phyloP scores from a whole-genome alignment of 2,888 invertebrate species.

The Scaptodrosophila latifasciaeformis region DNA sequence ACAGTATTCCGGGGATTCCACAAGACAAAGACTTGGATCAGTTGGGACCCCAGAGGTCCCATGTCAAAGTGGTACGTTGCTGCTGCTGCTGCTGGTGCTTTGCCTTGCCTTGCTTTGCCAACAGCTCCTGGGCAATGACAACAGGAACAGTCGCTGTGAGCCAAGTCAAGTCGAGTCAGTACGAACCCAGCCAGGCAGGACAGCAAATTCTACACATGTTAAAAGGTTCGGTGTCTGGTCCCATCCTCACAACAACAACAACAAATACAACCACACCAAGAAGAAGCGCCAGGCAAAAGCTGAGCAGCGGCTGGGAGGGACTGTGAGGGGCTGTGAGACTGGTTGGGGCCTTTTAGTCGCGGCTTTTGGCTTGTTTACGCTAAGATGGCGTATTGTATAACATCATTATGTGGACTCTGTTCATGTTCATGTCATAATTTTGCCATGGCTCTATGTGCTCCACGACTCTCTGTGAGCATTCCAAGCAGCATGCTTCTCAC shows the following conservation, averaged over 20 bases:
- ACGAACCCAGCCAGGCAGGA: constrained; percentile 12
- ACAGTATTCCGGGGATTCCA: constrained; percentile 35
- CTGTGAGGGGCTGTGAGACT: too few species aligned
- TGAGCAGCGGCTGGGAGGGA: constrained; percentile 11
- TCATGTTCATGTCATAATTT: constrained; percentile 74
- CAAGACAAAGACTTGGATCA: constrained; percentile 22
- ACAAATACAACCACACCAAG: not conserved
- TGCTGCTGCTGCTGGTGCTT: constrained; percentile 4
- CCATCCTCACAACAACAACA: constrained; percentile 5
- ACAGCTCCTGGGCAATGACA: constrained; percentile 63
- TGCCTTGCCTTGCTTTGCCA: constrained; percentile 42
- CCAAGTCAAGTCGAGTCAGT: constrained; percentile 10
- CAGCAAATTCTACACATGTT: constrained; percentile 56
- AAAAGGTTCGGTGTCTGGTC: constrained; percentile 15
- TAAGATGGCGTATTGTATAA: constrained; percentile 73
- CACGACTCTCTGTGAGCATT: constrained; percentile 25
- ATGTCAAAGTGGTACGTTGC: constrained; percentile 41
- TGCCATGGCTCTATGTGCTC: constrained; percentile 38
- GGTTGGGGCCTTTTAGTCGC: constrained; percentile 30
- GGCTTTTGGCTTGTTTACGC: constrained; percentile 65
- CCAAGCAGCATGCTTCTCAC: constrained; percentile 23
- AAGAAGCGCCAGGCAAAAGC: constrained; percentile 40
- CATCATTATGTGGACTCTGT: constrained; percentile 73
- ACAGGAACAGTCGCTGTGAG: constrained; percentile 59
- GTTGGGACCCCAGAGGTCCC: constrained; percentile 20